A percentile compares a stretch with the other conserved stretches of the same genome.
Evolutionary conservation across 1,140 invertebrate genomes (phyloP).

Genomic region (Aphaenogaster ashmeadi): DNA sequence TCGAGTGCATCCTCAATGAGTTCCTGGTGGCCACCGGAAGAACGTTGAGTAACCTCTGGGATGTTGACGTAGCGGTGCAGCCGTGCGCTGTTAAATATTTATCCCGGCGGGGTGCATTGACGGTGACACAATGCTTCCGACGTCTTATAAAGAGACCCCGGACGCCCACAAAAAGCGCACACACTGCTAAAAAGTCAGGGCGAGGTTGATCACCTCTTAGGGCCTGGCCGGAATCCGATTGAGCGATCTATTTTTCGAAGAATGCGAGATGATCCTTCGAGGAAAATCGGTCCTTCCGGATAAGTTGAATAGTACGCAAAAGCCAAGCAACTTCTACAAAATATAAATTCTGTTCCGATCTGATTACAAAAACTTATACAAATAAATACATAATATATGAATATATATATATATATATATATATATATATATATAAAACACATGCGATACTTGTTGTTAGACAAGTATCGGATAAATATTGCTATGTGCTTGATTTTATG

Average conservation of each 20-base stretch:
- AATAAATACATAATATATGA: conserved; percentile 1
- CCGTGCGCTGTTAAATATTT: conserved; percentile 76
- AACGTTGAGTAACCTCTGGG: conserved; percentile 62
- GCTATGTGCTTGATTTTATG: background rate
- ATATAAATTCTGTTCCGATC: background rate
- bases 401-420: too few species aligned
- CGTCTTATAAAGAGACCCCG: conserved; percentile 48
- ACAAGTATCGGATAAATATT: background rate
- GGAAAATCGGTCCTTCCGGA: conserved; percentile 11
- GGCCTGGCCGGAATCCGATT: conserved; percentile 14
- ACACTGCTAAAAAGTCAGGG: conserved; percentile 42
- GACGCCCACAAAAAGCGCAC: conserved; percentile 34
- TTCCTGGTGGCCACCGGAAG: conserved; percentile 70
- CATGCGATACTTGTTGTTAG: background rate
- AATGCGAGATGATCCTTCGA: conserved; percentile 5
- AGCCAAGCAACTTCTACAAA: background rate
- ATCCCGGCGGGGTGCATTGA: conserved; percentile 57
- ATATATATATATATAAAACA: too few species aligned
- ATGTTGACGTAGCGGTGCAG: conserved; percentile 72
- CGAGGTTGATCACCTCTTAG: conserved; percentile 37
- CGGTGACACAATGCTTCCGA: conserved; percentile 49
- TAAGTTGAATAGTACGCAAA: background rate
- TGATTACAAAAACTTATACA: background rate
- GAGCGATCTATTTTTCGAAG: conserved; percentile 35
- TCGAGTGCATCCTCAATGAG: conserved; percentile 61